Base-by-base conservation (phyloP, 2,888 invertebrate genomes). In the Elegia similella region DNA sequence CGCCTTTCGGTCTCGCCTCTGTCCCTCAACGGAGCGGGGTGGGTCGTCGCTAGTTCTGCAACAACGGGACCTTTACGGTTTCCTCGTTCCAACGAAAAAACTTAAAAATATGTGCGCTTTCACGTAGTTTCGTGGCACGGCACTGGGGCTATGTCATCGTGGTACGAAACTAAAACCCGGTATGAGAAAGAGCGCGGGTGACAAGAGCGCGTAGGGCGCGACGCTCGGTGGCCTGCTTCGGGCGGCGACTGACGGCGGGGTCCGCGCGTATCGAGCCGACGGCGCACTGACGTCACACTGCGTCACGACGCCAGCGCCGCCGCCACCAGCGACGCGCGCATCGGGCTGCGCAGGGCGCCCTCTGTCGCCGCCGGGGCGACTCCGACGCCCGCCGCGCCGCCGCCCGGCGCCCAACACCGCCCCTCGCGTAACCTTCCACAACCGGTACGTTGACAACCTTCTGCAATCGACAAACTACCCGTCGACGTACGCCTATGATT, bases 221-320 rank as follows among this genome's bases (percentile, higher is more conserved):
- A 82, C 88, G 81, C 82, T 84, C 82, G 79, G 80, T 82, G 87
- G 87, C 87, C 87, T 86, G 88, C 79, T 82, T 84, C 87, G 88
- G 87, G 88, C 88, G 90, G 92, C 92, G 92, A 92, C 91, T 92
- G 92, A 86, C 88, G 92, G 84, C 86, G 87, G 91, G 88, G 88
- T 89, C 92, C 88, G 88, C 86, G 87, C 91, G 92, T 93, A 93
- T 92, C 90, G 93, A 93, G 93, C 92, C 93, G 93, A 92, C 93
- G 92, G 93, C 93, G 89, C 93, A 93, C 93, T 94, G 93, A 93
- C 93, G 93, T 94, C 93, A 94, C 93, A 93, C 94, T 93, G 93
- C 93, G 93, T 93, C 92, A 91, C 92, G 86, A 87, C 86, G 88
- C 84, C 86, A 86, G 86, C 89, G 88, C 87, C 86, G 88, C 87